Conservation (phyloP, 2,113 vertebrate genomes). For the Acrocephalus kingi region DNA sequence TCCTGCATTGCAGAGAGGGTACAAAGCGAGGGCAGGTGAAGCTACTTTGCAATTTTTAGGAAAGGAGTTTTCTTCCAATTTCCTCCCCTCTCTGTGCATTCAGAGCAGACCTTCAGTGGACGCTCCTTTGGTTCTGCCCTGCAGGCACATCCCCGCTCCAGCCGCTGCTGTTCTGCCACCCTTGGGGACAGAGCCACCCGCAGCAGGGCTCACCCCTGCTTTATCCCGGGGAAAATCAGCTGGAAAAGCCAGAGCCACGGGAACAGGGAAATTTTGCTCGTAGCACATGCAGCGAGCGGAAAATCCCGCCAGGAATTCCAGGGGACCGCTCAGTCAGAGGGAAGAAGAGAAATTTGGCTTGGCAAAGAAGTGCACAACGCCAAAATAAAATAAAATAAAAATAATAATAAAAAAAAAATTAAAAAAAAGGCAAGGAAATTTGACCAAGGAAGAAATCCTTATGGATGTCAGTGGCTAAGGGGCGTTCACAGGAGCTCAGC, state of each 20-base stretch:
- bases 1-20: background rate
- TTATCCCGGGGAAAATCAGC: background rate
- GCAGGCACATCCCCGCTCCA: rapidly evolving
- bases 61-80: background rate
- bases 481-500: background rate
- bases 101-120: background rate
- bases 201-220: background rate
- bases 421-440: background rate
- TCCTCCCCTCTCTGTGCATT: rapidly evolving
- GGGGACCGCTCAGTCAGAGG: background rate
- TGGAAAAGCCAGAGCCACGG: background rate
- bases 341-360: background rate
- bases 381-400: background rate
- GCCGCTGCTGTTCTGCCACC: too few species aligned
- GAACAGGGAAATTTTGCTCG: rapidly evolving
- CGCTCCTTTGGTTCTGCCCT: background rate
- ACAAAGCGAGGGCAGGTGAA: background rate
- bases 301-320: rapidly evolving
- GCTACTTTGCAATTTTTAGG: background rate
- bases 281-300: rapidly evolving
- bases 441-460: background rate
- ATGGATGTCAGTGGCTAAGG: background rate
- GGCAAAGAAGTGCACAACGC: rapidly evolving
- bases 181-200: background rate
- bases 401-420: background rate